Conservation (phyloP, 2,888 invertebrate species). For the Eupithecia insigniata region DNA sequence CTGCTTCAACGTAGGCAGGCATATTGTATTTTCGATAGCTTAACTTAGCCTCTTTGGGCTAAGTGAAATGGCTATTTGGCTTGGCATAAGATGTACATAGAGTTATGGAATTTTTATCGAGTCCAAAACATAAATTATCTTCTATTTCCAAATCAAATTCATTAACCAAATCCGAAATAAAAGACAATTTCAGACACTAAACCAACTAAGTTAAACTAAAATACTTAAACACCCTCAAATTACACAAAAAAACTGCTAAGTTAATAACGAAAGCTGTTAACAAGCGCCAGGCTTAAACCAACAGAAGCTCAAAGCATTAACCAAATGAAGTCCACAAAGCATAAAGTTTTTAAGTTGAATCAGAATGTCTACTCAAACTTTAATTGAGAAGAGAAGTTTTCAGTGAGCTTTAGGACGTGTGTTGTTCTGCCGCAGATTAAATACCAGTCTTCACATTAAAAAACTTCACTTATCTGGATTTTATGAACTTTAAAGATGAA, state of each 20-base stretch:
- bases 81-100: neutral
- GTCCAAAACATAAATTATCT: neutral
- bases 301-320: conserved; percentile 37
- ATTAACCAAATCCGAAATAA: neutral
- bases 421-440: conserved; percentile 43
- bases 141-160: neutral
- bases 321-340: conserved; percentile 38
- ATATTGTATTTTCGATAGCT: neutral
- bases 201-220: neutral
- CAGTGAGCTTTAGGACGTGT: conserved; percentile 51
- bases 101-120: neutral
- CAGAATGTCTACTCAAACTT: conserved; percentile 42
- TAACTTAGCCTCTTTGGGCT: neutral
- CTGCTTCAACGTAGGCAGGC: neutral
- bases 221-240: conserved; percentile 4
- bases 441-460: neutral
- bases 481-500: neutral
- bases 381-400: conserved; percentile 50
- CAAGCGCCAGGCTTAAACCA: conserved; percentile 17
- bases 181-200: conserved; percentile 5
- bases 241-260: conserved; percentile 6
- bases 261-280: conserved; percentile 1
- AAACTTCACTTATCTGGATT: neutral
- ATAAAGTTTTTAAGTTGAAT: conserved; percentile 44
- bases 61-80: neutral